Evolutionary conservation across 2,113 vertebrate species (phyloP).

Genomic region (Promerops cafer): DNA sequence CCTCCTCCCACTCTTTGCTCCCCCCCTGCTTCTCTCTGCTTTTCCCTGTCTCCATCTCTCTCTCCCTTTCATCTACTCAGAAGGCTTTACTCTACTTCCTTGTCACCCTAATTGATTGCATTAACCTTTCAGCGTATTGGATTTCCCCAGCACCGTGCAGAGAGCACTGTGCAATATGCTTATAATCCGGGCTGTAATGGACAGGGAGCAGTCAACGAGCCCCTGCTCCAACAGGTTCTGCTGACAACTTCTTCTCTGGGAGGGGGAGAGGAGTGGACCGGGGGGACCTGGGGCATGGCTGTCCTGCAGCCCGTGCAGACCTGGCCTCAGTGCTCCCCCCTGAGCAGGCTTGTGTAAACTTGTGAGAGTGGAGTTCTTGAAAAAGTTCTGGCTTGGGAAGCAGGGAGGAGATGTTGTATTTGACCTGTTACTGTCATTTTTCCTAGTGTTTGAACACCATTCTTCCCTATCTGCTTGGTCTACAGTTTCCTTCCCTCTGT

Average conservation of each 20-base stretch:
- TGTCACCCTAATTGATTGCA: conserved; percentile 99
- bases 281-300: neutral
- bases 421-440: neutral
- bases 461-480: neutral
- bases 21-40: conserved; percentile 14
- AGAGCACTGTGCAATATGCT: conserved; percentile 98
- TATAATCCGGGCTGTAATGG: conserved; percentile 98
- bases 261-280: neutral
- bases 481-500: neutral
- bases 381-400: neutral
- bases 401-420: neutral
- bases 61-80: conserved; percentile 88
- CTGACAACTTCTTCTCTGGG: conserved; percentile 64
- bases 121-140: conserved; percentile 99
- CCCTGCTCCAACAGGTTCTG: conserved; percentile 75
- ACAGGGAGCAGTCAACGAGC: conserved; percentile 96
- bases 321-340: neutral
- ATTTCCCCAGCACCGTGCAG: conserved; percentile 98
- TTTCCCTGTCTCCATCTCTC: conserved; percentile 71
- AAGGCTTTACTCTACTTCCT: conserved; percentile 99
- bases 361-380: neutral
- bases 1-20: conserved; percentile 3
- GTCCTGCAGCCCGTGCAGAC: neutral
- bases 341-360: neutral
- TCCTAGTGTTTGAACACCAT: neutral